Percentiles rank a stretch among this genome's conserved stretches.
phyloP scores from a whole-genome alignment of 2,797 vertebrate genomes.

The Poliocrania exsul region DNA sequence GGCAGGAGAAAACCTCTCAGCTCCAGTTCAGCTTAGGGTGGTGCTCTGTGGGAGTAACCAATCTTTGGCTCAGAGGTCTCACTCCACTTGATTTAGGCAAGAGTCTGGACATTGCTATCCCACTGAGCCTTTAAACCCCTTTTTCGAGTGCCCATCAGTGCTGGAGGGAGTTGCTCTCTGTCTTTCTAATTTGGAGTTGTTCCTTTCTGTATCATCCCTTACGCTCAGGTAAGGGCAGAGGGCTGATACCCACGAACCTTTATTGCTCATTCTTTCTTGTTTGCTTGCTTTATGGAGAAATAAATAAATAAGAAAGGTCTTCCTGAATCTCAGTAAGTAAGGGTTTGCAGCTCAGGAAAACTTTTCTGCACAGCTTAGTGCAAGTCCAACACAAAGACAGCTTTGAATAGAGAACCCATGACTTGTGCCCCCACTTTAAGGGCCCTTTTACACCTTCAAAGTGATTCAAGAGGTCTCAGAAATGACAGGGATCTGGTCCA shows the following conservation, averaged over 20 bases:
- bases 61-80: not conserved
- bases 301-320: not conserved
- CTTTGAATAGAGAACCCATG: not conserved
- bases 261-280: not conserved
- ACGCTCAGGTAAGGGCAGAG: not conserved
- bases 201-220: not conserved
- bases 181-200: not conserved
- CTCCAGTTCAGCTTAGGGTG: not conserved
- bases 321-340: not conserved
- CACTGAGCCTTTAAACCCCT: not conserved
- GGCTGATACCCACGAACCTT: not conserved
- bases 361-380: not conserved
- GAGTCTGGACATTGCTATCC: not conserved
- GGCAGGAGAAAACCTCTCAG: not conserved
- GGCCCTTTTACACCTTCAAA: not conserved
- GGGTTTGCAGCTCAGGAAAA: not conserved
- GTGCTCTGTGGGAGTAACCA: not conserved
- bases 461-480: not conserved
- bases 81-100: constrained; percentile 5
- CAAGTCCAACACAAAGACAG: not conserved
- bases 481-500: not conserved
- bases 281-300: not conserved
- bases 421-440: not conserved
- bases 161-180: not conserved
- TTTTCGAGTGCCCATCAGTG: not conserved